phyloP scores from a whole-genome alignment of 92 coral and sea anemone genomes.

The Epizoanthus fatuus region DNA sequence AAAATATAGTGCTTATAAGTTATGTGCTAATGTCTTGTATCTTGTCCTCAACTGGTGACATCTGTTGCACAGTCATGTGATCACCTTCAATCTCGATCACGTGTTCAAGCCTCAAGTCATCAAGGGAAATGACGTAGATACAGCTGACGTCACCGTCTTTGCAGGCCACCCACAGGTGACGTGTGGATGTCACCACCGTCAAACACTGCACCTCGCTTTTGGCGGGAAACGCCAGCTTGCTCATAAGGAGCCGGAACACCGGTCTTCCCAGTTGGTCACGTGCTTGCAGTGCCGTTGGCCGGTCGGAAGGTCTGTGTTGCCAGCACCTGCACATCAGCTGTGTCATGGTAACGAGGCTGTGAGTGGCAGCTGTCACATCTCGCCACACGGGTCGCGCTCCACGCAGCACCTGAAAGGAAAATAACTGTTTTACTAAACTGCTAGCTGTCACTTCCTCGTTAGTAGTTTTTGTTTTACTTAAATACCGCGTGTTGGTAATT shows the following conservation, averaged over 20 bases:
- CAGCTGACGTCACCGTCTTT: constrained; percentile 1
- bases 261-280: constrained; percentile 31
- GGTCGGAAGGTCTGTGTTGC: constrained; percentile 34
- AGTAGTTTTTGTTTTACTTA: no score
- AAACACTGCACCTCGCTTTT: constrained; percentile 14
- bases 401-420: constrained; percentile 12
- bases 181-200: neutral
- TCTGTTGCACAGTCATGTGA: constrained; percentile 27
- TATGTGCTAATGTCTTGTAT: no score
- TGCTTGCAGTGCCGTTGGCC: constrained; percentile 27
- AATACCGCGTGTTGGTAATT: no score
- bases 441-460: no score
- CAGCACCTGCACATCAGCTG: constrained; percentile 35
- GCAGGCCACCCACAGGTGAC: constrained; percentile 27
- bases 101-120: constrained; percentile 5
- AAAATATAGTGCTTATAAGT: no score
- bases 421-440: no score
- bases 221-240: constrained; percentile 28
- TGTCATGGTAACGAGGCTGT: constrained; percentile 41
- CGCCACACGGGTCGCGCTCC: constrained; percentile 34
- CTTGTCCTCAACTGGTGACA: constrained; percentile 22
- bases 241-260: constrained; percentile 24
- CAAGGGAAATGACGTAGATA: constrained; percentile 22
- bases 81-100: constrained; percentile 4
- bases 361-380: constrained; percentile 31